Evolutionary conservation across 2,888 invertebrate genomes (phyloP).

Genomic region (Nomada ferruginata): DNA sequence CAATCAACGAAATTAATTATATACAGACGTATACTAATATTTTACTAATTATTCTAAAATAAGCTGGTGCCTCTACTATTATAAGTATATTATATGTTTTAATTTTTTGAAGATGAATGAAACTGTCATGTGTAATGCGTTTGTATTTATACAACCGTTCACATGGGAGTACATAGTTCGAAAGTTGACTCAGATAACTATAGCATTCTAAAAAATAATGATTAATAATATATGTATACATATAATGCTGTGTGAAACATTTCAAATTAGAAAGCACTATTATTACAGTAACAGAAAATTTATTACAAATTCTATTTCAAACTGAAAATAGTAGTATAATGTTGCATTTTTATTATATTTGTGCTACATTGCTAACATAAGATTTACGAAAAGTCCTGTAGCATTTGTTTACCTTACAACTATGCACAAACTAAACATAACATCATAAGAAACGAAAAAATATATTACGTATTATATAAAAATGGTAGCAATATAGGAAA

Average conservation of each 20-base stretch:
- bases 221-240: neutral
- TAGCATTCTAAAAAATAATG: neutral
- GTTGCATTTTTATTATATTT: no score
- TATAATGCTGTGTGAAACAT: neutral
- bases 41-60: neutral
- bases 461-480: neutral
- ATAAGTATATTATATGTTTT: neutral
- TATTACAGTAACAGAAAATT: no score
- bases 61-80: slow-evolving; percentile 17
- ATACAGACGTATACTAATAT: neutral
- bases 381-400: neutral
- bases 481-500: no score
- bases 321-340: no score
- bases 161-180: neutral
- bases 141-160: neutral
- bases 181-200: neutral
- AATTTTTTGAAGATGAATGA: neutral
- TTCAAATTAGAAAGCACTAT: neutral
- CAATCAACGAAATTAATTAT: slow-evolving; percentile 1
- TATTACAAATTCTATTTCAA: no score
- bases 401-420: neutral
- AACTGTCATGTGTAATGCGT: neutral
- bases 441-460: neutral
- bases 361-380: neutral
- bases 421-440: no score